These are phyloP conservation scores for Tricholaema leucomelas DNA, from an alignment of 2,113 vertebrate species.

Conservation along the genomic window DNA sequence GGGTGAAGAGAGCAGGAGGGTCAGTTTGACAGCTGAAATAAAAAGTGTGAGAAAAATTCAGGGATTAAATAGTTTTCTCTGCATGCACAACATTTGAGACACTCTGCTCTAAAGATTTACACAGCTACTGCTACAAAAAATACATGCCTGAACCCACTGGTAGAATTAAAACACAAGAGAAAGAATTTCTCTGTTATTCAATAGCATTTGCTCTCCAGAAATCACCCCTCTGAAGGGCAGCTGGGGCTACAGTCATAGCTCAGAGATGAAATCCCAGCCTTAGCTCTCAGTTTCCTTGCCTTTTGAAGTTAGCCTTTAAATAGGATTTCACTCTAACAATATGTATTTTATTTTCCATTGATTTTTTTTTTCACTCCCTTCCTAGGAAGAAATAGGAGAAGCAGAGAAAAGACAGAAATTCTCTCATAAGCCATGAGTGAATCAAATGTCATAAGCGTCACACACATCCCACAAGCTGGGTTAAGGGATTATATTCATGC, in stretches of 20 bases:
- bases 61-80: background rate
- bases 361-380: background rate
- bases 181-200: background rate
- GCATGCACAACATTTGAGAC: background rate
- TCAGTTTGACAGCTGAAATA: background rate
- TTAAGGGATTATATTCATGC: background rate
- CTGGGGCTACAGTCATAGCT: background rate
- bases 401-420: background rate
- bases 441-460: background rate
- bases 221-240: background rate
- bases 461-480: fast-evolving
- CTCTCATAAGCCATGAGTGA: background rate
- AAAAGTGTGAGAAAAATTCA: background rate
- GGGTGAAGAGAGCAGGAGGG: background rate
- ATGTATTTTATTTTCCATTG: background rate
- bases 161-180: constrained; percentile 2
- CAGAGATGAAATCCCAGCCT: constrained; percentile 2
- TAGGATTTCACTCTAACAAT: constrained; percentile 24
- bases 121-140: background rate
- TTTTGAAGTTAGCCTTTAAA: background rate
- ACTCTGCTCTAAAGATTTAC: background rate
- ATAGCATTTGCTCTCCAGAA: background rate
- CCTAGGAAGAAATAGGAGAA: background rate
- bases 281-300: background rate
- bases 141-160: background rate